A percentile compares a stretch with the other conserved stretches of the same genome.
phyloP scores from a whole-genome alignment of 2,888 invertebrate species.

The Eledona agricola region DNA sequence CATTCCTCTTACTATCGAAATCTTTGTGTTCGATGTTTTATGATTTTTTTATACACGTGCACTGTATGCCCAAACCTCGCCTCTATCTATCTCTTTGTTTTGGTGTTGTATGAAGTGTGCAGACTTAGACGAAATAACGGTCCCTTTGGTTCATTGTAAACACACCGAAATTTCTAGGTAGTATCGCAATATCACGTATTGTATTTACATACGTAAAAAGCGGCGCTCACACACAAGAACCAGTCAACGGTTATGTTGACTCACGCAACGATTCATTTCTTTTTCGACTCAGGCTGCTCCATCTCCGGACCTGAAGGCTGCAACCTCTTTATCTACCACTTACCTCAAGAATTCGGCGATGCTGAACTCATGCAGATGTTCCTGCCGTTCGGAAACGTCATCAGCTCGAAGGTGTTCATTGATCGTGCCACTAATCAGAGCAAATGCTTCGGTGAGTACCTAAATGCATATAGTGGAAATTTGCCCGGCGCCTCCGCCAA shows the following conservation, averaged over 20 bases:
- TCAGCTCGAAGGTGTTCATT: conserved; percentile 99
- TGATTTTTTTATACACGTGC: conserved; percentile 43
- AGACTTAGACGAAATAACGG: conserved; percentile 32
- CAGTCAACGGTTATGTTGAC: neutral
- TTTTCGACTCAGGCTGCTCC: conserved; percentile 78
- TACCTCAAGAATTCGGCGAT: conserved; percentile 99
- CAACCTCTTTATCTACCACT: conserved; percentile 99
- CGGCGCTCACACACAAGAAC: neutral
- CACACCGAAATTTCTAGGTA: conserved; percentile 27
- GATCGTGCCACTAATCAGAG: conserved; percentile 99
- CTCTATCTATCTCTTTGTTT: conserved; percentile 47
- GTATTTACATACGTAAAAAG: conserved; percentile 1
- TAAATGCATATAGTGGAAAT: neutral
- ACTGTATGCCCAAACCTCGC: conserved; percentile 51
- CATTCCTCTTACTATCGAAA: conserved; percentile 42
- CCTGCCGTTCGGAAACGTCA: conserved; percentile 98
- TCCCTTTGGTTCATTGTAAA: conserved; percentile 24
- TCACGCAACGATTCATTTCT: conserved; percentile 21
- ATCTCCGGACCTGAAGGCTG: conserved; percentile 99
- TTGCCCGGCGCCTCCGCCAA: neutral
- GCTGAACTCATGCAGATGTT: conserved; percentile 99
- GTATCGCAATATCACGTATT: conserved; percentile 27
- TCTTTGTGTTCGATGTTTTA: conserved; percentile 52
- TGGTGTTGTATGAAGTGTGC: conserved; percentile 47
- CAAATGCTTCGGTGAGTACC: conserved; percentile 97